Base-by-base conservation (phyloP, 2,797 vertebrate species). In the Squalus acanthias region DNA sequence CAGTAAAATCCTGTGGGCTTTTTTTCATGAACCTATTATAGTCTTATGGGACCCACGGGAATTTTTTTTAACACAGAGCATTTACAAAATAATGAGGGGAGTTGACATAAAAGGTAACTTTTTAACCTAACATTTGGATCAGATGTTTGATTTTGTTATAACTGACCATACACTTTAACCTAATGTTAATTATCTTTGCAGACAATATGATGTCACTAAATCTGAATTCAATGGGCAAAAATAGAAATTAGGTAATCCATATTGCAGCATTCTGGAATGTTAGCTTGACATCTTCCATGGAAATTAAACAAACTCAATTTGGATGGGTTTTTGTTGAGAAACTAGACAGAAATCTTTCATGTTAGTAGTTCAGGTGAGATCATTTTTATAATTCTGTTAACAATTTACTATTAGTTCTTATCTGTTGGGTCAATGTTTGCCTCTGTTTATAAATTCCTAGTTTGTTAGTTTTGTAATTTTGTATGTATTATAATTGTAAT, bases 51-150 rank as follows among this genome's bases (percentile, higher is more conserved):
- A 76, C 94, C 29, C 67, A 76, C 26, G 26, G 72, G 70, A 60
- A 15, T 60, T 33, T 95, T 39, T 95, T 95, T 72, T 76, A 95
- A 57, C 70, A 60, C 70, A 69, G n/a, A 39, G 63, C 63, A 93
- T 69, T 93, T 93, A 93, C 91, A 93, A 67, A 91, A 95, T 95
- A 95, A 57, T 95, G 50, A 53, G 94, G 24, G 94, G 50, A 95
- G 53, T 95, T 95, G 53, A 76, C 70, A 95, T 95, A 95, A 95
- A 60, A 76, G 53, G 94, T 95, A 95, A 95, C 94, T 95, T 95
- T 95, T 95, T 95, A 95, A 95, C 70, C 94, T 57, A 95, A 74
- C 50, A 76, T 95, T 95, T 95, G 69, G 50, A 95, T 95, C 94
- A 95, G 70, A 95, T 74, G 70, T 74, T 95, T 95, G 70, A 76